Evolutionary conservation across 2,888 invertebrate genomes (phyloP).

Genomic region (Tetragonula carbonaria): DNA sequence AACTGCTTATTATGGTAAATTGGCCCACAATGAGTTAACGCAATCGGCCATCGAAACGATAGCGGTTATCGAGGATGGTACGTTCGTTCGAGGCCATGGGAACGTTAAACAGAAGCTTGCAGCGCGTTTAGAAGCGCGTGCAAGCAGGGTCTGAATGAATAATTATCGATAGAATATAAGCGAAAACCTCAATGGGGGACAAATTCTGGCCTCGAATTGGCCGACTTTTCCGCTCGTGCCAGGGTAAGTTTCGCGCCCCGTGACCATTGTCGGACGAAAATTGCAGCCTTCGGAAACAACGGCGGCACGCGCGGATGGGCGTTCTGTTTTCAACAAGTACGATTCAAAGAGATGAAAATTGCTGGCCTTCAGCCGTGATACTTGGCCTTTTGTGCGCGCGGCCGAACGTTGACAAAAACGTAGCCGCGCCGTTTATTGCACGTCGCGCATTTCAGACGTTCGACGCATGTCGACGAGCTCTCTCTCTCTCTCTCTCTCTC

Average conservation of each 20-base stretch:
- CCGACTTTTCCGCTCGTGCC: slow-evolving; percentile 73
- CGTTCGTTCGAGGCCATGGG: slow-evolving; percentile 18
- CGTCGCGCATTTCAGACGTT: slow-evolving; percentile 30
- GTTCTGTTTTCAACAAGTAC: slow-evolving; percentile 74
- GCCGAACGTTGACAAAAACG: slow-evolving; percentile 37
- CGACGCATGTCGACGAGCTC: background rate
- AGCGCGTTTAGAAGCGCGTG: background rate
- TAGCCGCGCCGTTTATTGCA: slow-evolving; percentile 30
- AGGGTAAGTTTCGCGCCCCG: slow-evolving; percentile 34
- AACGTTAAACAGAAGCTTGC: slow-evolving; percentile 9
- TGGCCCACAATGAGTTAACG: too few species aligned
- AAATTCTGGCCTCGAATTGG: slow-evolving; percentile 80
- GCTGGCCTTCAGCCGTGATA: slow-evolving; percentile 29
- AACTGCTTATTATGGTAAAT: too few species aligned
- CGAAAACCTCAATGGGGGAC: slow-evolving; percentile 61
- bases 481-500: too few species aligned
- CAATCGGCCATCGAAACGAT: background rate
- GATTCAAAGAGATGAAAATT: slow-evolving; percentile 64
- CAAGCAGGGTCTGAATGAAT: slow-evolving; percentile 29
- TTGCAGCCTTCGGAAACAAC: slow-evolving; percentile 71
- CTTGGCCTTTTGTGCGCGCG: slow-evolving; percentile 32
- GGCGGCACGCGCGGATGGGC: slow-evolving; percentile 77
- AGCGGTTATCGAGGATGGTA: background rate
- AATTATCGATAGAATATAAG: slow-evolving; percentile 49
- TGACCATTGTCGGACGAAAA: slow-evolving; percentile 71